Conservation (phyloP, 2,113 vertebrate genomes). For the Daboia siamensis region DNA sequence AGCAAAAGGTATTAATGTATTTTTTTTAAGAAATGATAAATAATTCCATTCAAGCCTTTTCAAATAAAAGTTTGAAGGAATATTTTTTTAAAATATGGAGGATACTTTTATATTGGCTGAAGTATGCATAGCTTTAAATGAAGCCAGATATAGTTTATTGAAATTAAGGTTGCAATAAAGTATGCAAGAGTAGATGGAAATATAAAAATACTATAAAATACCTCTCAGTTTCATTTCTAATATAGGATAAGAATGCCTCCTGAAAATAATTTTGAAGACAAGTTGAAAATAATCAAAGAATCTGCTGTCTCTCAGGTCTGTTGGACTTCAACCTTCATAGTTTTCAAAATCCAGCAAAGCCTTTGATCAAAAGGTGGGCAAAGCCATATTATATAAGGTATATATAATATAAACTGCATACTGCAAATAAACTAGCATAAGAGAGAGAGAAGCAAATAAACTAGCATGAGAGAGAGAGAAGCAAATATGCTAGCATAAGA, state of each 20-base stretch:
- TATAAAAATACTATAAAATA: constrained; percentile 44
- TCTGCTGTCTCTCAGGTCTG: background rate
- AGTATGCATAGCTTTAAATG: constrained; percentile 55
- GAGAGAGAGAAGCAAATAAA: background rate
- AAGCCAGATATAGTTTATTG: constrained; percentile 59
- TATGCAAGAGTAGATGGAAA: constrained; percentile 50
- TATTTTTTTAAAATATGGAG: constrained; percentile 16
- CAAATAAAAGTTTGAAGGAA: constrained; percentile 54
- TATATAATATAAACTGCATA: background rate
- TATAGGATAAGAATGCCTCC: constrained; percentile 9
- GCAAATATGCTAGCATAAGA: background rate
- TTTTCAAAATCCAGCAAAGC: background rate
- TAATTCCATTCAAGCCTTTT: constrained; percentile 55
- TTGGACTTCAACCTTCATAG: background rate
- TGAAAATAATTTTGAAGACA: background rate
- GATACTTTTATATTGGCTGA: constrained; percentile 52
- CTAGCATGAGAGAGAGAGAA: background rate
- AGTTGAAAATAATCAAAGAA: background rate
- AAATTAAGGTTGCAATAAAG: constrained; percentile 62
- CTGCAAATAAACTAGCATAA: background rate
- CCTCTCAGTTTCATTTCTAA: constrained; percentile 39
- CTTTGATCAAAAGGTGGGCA: background rate
- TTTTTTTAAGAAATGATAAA: constrained; percentile 41
- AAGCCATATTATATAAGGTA: background rate
- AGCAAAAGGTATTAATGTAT: constrained; percentile 61